A percentile compares a stretch with the other conserved stretches of the same genome.
phyloP scores from a whole-genome alignment of 2,797 vertebrate species.

The Myotis pilosus region DNA sequence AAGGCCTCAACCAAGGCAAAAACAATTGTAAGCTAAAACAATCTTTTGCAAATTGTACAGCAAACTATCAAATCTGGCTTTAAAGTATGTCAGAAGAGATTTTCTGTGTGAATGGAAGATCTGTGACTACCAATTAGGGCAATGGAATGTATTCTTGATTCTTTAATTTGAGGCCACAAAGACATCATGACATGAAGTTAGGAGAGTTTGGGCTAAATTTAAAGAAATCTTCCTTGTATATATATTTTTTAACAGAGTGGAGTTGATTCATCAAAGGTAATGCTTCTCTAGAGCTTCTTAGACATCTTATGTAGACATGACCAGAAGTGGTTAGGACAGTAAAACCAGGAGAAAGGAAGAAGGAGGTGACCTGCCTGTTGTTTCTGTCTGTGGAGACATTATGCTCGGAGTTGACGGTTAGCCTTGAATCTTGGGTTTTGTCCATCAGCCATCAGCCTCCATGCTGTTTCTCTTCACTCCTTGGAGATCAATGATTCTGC shows the following conservation, averaged over 20 bases:
- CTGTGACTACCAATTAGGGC: neutral
- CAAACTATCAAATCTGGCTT: neutral
- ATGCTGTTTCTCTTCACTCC: neutral
- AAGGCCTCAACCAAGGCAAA: neutral
- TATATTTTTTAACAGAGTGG: neutral
- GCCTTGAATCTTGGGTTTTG: neutral
- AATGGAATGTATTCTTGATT: neutral
- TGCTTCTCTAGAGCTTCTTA: neutral
- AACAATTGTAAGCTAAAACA: neutral
- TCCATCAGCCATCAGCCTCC: accelerated
- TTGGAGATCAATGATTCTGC: neutral
- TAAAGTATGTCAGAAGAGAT: neutral
- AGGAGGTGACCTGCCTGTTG: accelerated
- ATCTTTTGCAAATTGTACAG: neutral
- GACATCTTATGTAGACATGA: neutral
- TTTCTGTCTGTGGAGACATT: neutral
- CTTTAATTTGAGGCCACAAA: constrained; percentile 8
- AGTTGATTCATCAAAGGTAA: neutral
- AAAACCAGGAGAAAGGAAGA: neutral
- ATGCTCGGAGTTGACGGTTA: neutral
- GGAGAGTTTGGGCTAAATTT: neutral
- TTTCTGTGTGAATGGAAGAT: neutral
- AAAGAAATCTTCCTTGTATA: neutral
- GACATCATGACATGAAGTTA: neutral
- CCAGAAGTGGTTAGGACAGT: neutral